Percentiles rank a stretch among this genome's conserved stretches.
Evolutionary conservation across 1,140 invertebrate genomes (phyloP).

Genomic region (Bicyclus anynana): DNA sequence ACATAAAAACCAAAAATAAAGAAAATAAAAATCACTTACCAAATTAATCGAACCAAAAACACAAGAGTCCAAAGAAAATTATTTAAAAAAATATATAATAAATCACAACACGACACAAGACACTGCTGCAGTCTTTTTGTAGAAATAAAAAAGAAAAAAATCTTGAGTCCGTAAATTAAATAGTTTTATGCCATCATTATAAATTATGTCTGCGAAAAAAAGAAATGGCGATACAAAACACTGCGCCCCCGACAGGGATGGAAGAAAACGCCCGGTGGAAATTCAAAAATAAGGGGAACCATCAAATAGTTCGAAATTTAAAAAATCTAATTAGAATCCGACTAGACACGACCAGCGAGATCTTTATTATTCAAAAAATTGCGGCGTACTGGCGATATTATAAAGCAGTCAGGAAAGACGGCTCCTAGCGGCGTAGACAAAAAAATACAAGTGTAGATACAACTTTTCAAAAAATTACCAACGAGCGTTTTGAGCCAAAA

Average conservation of each 20-base stretch:
- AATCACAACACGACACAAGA: constrained; percentile 70
- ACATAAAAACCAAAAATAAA: constrained; percentile 29
- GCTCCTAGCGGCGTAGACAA: constrained; percentile 56
- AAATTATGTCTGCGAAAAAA: constrained; percentile 41
- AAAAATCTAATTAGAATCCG: constrained; percentile 60
- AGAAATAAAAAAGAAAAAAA: constrained; percentile 48
- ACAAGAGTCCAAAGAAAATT: constrained; percentile 62
- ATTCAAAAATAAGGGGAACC: constrained; percentile 33
- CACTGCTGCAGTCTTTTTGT: constrained; percentile 63
- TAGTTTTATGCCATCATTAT: constrained; percentile 49
- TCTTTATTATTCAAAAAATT: constrained; percentile 66
- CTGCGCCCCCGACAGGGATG: constrained; percentile 42
- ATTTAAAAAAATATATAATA: constrained; percentile 46
- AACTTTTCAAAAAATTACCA: constrained; percentile 68
- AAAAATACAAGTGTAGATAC: constrained; percentile 52
- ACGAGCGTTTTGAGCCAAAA: constrained; percentile 74
- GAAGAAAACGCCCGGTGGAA: constrained; percentile 49
- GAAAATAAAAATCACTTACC: constrained; percentile 61
- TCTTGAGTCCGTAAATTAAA: constrained; percentile 47
- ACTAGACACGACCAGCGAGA: constrained; percentile 45
- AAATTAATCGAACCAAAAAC: constrained; percentile 56
- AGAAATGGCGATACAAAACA: constrained; percentile 38
- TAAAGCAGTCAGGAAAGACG: constrained; percentile 48
- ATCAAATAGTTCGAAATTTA: constrained; percentile 28
- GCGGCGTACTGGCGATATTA: constrained; percentile 46